Evolutionary conservation across 2,888 invertebrate genomes (phyloP).

Genomic region (Campaea margaritaria): DNA sequence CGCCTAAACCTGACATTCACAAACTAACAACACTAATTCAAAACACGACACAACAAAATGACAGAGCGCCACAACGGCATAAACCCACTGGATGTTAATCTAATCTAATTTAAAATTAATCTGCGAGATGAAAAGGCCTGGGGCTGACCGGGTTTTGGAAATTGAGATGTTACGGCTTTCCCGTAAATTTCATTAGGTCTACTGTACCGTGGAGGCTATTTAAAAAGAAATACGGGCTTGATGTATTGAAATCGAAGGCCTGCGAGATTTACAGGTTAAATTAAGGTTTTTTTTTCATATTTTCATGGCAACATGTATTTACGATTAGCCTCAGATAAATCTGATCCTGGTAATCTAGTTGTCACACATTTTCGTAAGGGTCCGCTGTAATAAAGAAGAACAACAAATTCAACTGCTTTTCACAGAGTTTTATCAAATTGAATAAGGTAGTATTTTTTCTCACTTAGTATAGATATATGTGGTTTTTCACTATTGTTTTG

Average conservation of each 20-base stretch:
- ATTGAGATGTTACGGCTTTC: conserved; percentile 65
- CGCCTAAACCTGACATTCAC: background rate
- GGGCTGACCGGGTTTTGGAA: conserved; percentile 53
- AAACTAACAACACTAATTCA: conserved; percentile 40
- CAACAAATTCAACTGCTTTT: too few species aligned
- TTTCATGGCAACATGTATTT: too few species aligned
- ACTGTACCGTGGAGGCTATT: conserved; percentile 60
- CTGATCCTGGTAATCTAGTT: too few species aligned
- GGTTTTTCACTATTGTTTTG: too few species aligned
- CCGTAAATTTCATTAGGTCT: conserved; percentile 70
- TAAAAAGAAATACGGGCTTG: conserved; percentile 53
- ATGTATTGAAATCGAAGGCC: conserved; percentile 29
- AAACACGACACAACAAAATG: conserved; percentile 62
- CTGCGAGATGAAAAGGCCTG: conserved; percentile 70
- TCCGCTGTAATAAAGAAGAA: too few species aligned
- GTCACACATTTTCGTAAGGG: too few species aligned
- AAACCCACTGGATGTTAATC: conserved; percentile 69
- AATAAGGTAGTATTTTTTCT: too few species aligned
- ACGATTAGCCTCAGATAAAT: too few species aligned
- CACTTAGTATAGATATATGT: too few species aligned
- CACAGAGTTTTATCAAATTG: too few species aligned
- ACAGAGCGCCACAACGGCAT: conserved; percentile 58
- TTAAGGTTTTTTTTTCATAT: too few species aligned
- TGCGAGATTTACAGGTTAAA: background rate
- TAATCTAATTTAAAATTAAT: conserved; percentile 80